phyloP scores from a whole-genome alignment of 2,113 vertebrate genomes.

The Entosphenus tridentatus region DNA sequence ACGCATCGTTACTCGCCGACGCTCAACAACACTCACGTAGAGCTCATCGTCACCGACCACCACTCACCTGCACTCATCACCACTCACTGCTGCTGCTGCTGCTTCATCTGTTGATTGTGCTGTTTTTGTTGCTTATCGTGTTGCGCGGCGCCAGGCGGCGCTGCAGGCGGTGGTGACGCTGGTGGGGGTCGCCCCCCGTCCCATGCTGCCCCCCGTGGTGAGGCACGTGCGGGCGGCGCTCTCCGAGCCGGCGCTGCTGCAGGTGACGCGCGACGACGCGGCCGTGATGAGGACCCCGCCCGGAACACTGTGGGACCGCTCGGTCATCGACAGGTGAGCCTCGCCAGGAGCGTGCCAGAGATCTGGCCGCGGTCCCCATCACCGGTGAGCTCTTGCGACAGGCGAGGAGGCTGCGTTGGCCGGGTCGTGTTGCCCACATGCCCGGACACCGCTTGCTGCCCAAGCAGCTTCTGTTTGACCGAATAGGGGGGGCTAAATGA shows the following conservation, averaged over 20 bases:
- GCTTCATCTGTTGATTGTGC: not conserved
- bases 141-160: constrained; percentile 18
- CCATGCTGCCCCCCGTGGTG: constrained; percentile 52
- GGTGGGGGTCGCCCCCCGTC: constrained; percentile 40
- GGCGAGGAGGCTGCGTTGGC: not conserved
- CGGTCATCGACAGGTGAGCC: constrained; percentile 61
- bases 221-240: constrained; percentile 36
- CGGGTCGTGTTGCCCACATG: no score
- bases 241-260: constrained; percentile 34
- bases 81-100: not conserved
- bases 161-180: constrained; percentile 62
- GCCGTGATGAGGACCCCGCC: constrained; percentile 63
- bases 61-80: not conserved
- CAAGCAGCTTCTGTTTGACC: no score
- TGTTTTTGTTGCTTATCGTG: constrained; percentile 1
- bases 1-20: not conserved
- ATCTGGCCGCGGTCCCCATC: not conserved
- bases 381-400: not conserved
- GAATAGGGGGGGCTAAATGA: no score
- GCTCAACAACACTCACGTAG: not conserved
- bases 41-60: not conserved
- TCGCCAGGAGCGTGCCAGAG: not conserved
- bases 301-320: constrained; percentile 66
- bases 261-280: constrained; percentile 64
- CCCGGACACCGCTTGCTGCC: no score